Conservation (phyloP, 2,797 vertebrate species). For the Darevskia nairensis region DNA sequence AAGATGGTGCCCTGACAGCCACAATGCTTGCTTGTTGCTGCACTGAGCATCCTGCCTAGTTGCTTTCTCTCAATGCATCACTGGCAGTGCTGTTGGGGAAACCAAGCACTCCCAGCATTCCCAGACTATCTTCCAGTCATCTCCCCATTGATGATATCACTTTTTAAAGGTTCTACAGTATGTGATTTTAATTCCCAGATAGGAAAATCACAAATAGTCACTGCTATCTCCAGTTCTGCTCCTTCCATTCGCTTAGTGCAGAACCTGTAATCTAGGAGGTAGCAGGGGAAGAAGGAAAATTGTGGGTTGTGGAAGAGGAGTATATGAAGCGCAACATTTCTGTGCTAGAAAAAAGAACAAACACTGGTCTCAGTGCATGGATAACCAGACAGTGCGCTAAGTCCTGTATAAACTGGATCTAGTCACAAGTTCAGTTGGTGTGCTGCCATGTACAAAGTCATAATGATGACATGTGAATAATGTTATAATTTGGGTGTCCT, state of each 20-base stretch:
- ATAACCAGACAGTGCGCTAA: not conserved
- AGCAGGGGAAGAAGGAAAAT: not conserved
- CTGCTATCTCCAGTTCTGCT: not conserved
- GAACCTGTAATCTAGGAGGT: not conserved
- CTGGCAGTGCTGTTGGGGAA: no score
- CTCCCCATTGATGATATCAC: not conserved
- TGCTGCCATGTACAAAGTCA: not conserved
- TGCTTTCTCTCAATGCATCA: no score
- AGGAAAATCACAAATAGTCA: not conserved
- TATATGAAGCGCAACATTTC: not conserved
- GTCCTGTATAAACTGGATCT: not conserved
- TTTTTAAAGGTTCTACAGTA: not conserved
- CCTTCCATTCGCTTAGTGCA: not conserved
- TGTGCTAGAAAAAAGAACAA: not conserved
- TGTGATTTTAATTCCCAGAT: not conserved
- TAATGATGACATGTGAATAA: not conserved
- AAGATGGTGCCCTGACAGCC: no score
- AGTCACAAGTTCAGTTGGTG: constrained; percentile 8
- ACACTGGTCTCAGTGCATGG: not conserved
- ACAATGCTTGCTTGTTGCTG: no score
- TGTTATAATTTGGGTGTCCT: no score
- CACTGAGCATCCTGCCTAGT: no score
- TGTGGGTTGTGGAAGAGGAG: not conserved
- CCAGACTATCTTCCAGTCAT: no score
- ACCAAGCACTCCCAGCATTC: no score